Conservation (phyloP, 2,888 invertebrate genomes). For the Reticulitermes lucifugus region DNA sequence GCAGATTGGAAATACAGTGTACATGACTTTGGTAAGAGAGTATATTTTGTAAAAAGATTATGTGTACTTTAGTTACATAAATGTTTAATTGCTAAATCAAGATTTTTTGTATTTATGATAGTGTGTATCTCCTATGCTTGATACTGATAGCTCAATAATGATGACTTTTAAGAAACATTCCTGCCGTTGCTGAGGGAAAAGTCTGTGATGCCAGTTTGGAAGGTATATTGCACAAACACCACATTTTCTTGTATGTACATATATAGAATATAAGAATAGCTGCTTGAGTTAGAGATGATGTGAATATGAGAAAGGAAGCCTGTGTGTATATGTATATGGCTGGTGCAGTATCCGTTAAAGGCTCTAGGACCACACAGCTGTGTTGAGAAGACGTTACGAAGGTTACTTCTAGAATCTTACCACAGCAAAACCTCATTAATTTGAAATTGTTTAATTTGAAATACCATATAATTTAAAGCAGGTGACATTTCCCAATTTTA, state of each 20-base stretch:
- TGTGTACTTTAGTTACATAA: constrained; percentile 17
- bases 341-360: too few relatives aligned
- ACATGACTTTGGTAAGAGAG: constrained; percentile 28
- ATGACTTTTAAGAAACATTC: constrained; percentile 17
- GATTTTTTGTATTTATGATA: constrained; percentile 3
- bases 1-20: constrained; percentile 28
- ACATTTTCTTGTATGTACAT: background rate
- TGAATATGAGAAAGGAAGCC: background rate
- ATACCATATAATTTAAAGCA: too few relatives aligned
- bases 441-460: too few relatives aligned
- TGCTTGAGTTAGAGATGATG: background rate
- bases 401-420: background rate
- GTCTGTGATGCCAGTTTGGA: constrained; percentile 35
- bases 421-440: too few relatives aligned
- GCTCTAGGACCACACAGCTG: background rate
- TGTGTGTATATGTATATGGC: background rate
- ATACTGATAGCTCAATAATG: constrained; percentile 16
- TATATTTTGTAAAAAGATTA: constrained; percentile 37
- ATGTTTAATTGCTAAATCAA: constrained; percentile 31
- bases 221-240: background rate
- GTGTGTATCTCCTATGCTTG: constrained; percentile 12
- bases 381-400: background rate
- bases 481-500: too few relatives aligned
- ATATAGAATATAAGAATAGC: background rate
- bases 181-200: background rate